A percentile compares a stretch with the other conserved stretches of the same genome.
These are phyloP conservation scores for Vicugna pacos DNA, from an alignment of 2,113 vertebrate species.

Conservation along the genomic window DNA sequence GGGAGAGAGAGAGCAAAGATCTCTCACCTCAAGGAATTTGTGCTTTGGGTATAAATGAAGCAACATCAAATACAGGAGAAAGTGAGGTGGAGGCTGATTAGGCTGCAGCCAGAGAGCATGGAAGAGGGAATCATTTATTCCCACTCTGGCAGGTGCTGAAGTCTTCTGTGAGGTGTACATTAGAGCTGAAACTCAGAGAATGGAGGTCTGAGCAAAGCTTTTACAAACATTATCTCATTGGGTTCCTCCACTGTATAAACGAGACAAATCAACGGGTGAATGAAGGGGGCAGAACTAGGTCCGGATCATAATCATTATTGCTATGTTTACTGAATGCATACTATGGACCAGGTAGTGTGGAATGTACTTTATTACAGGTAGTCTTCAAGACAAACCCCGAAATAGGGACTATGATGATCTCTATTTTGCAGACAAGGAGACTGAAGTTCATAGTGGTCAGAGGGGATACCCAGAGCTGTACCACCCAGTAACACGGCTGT, in stretches of 20 bases:
- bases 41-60: background rate
- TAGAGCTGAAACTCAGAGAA: constrained; percentile 13
- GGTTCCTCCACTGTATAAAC: background rate
- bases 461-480: background rate
- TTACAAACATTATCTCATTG: background rate
- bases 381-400: background rate
- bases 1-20: background rate
- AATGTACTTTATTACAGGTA: background rate
- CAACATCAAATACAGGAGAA: background rate
- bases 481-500: background rate
- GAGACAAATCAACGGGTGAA: background rate
- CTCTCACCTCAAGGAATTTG: background rate
- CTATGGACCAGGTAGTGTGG: background rate
- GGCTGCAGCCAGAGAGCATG: background rate
- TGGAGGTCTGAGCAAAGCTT: background rate
- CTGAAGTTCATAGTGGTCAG: background rate
- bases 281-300: background rate
- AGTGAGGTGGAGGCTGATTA: background rate
- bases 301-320: background rate
- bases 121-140: background rate
- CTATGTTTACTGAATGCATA: background rate
- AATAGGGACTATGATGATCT: background rate
- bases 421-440: background rate
- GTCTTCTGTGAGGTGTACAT: background rate
- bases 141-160: background rate